Evolutionary conservation across 2,797 vertebrate genomes (phyloP).

Genomic region (Rhincodon typus): DNA sequence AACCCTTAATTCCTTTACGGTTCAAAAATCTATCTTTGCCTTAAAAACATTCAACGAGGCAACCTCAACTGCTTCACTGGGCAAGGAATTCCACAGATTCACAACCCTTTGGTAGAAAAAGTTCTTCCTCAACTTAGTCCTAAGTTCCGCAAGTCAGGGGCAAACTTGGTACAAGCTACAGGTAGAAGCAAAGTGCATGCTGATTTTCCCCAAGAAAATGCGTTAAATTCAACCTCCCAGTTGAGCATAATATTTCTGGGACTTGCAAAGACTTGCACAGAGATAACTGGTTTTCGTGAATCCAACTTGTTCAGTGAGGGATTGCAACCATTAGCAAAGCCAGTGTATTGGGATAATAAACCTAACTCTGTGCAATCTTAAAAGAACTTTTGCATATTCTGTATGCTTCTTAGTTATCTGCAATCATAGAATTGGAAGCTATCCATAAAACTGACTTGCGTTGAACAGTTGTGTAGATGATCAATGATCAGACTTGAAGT

Average conservation of each 20-base stretch:
- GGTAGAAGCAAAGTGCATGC: neutral
- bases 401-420: neutral
- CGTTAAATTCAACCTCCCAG: neutral
- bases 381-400: neutral
- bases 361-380: neutral
- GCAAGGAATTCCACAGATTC: no score
- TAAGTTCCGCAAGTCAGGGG: no score
- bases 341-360: neutral
- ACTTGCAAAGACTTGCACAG: neutral
- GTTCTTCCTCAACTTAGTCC: no score
- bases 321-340: neutral
- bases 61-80: no score
- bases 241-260: neutral
- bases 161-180: neutral
- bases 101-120: no score
- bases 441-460: neutral
- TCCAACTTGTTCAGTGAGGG: neutral
- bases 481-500: neutral
- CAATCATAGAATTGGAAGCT: neutral
- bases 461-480: neutral
- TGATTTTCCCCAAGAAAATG: neutral
- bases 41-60: no score
- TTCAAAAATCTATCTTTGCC: no score
- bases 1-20: no score
- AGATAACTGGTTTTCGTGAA: neutral